Base-by-base conservation (phyloP, 2,888 invertebrate genomes). In the Beris morrisii region DNA sequence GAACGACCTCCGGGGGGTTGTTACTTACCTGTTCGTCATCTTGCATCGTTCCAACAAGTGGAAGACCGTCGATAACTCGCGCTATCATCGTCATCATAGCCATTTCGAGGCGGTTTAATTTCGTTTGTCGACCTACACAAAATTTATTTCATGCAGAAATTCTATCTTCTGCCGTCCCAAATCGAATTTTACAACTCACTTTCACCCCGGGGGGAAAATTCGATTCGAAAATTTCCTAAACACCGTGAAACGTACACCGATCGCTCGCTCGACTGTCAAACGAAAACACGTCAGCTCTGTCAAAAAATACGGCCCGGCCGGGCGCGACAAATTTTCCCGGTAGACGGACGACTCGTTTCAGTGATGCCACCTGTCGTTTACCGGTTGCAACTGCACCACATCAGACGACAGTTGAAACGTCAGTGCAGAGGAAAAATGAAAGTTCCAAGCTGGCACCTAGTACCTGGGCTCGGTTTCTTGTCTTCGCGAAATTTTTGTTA, bases 1-100 rank as follows among this genome's bases (percentile, higher is more conserved):
- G 13, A 15, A 3, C 6, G 7, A 30, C 4, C 53, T 5, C 9
- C 9, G 53, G 1, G 7, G 44, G 15, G 50, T 43, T 32, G 11
- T 30, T 55, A 9, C 55, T 79, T 84, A 97, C 97, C 88, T 96
- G 95, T 82, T 97, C 97, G 78, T 97, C 97, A 81, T 98, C 97
- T 83, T 97, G 97, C 88, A 97, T 94, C 64, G 95, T 95, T 66
- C 97, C 97, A 69, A 96, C 95, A 74, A 98, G 83, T 65, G 97
- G 97, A 72, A 98, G 85, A 43, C 97, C 97, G 83, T 98, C 98
- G 73, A 91, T 89, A 74, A 96, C 90, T 74, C 98, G 87, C 31
- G 97, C 97, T 76, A 99, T 97, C 93, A 98, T 95, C 70, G 98
- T 99, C 86, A 97, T 88, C 78, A 97, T 82, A 80, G 98, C 95